Evolutionary conservation across 53 echinoderm and acorn worm genomes (phyloP).

Genomic region (Arbacia lixula): DNA sequence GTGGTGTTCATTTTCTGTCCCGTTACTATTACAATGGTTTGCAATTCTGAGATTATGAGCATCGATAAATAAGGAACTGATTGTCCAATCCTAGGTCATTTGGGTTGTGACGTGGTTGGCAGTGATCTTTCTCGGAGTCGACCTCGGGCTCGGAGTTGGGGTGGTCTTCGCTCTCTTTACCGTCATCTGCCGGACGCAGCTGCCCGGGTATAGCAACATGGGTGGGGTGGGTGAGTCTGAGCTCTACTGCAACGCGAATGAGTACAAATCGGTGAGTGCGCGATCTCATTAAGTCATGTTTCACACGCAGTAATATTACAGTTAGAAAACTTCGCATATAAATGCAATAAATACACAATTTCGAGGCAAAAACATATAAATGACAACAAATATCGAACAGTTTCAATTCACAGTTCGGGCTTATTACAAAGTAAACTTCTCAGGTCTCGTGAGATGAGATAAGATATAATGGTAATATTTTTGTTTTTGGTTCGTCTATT

Average conservation of each 20-base stretch:
- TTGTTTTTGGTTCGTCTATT: no score
- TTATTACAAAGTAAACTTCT: no score
- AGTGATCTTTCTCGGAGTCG: constrained; percentile 81
- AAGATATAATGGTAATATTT: no score
- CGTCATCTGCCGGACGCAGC: constrained; percentile 80
- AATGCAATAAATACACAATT: background rate
- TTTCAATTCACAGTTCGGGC: no score
- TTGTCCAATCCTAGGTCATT: constrained; percentile 61
- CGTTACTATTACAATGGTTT: no score
- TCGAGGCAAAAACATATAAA: no score
- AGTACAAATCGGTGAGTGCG: constrained; percentile 39
- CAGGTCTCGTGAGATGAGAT: no score
- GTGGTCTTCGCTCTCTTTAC: constrained; percentile 80
- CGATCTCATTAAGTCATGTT: background rate
- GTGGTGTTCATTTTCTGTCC: no score
- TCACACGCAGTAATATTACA: background rate
- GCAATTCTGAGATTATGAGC: no score
- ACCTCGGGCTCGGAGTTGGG: constrained; percentile 79
- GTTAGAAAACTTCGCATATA: background rate
- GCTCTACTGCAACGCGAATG: constrained; percentile 74
- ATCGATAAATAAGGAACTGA: no score
- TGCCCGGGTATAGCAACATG: constrained; percentile 62
- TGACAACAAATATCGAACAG: no score
- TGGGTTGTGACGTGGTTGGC: constrained; percentile 77
- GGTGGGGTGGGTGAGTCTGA: constrained; percentile 74